Evolutionary conservation across 2,113 vertebrate genomes (phyloP).

Genomic region (Pseudonaja textilis): DNA sequence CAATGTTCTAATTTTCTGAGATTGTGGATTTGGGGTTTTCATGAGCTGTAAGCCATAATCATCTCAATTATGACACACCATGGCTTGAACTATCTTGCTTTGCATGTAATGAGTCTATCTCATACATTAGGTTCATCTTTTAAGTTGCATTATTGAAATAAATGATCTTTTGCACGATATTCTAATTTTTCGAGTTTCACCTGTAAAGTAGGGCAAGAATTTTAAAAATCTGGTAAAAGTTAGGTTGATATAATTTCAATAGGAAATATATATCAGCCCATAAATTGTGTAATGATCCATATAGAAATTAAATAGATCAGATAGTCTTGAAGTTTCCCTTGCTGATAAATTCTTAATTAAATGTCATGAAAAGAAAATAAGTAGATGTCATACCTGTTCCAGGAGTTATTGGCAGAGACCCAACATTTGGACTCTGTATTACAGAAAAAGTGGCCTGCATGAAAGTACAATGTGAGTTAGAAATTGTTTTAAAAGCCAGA

Average conservation of each 20-base stretch:
- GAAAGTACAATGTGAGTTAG: slow-evolving; percentile 40
- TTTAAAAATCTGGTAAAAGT: not conserved
- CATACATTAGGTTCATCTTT: no score
- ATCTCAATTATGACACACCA: no score
- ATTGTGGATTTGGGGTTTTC: no score
- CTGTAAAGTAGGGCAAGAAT: not conserved
- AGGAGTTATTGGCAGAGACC: slow-evolving; percentile 73
- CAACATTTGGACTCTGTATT: slow-evolving; percentile 79
- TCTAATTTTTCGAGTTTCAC: no score
- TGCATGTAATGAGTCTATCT: no score
- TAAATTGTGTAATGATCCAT: not conserved
- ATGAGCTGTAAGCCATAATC: no score
- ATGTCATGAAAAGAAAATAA: not conserved
- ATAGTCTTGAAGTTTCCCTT: not conserved
- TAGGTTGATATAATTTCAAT: not conserved
- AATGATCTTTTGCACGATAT: no score
- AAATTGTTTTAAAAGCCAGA: not conserved
- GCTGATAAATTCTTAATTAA: not conserved
- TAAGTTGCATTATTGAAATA: no score
- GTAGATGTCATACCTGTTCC: slow-evolving; percentile 72
- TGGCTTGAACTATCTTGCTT: no score
- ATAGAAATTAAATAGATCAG: not conserved
- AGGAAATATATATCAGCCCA: not conserved
- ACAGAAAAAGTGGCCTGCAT: slow-evolving; percentile 75
- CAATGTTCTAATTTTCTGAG: no score